A percentile compares a stretch with the other conserved stretches of the same genome.
Conservation (phyloP, 2,888 invertebrate genomes). For the Myathropa florea region DNA sequence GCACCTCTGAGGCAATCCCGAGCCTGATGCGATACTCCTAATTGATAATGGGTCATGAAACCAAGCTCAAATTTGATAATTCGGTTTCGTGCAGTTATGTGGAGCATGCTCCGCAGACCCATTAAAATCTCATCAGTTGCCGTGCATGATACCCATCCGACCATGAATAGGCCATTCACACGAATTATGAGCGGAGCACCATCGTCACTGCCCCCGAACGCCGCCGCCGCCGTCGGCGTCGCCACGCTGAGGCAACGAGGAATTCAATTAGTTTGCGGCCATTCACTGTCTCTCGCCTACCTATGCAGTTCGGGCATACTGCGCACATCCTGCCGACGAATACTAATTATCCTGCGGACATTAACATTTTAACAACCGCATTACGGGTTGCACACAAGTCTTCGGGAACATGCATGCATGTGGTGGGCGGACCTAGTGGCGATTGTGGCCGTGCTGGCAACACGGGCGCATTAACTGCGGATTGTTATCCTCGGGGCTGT, state of each 20-base stretch:
- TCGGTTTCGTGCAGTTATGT: background rate
- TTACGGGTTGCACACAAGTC: slow-evolving; percentile 33
- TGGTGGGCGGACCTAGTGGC: background rate
- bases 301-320: background rate
- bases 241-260: background rate
- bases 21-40: slow-evolving; percentile 12
- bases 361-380: slow-evolving; percentile 65
- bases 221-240: background rate
- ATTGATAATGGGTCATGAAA: slow-evolving; percentile 46
- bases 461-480: slow-evolving; percentile 36
- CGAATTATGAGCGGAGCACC: slow-evolving; percentile 6
- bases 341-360: slow-evolving; percentile 61
- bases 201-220: no score
- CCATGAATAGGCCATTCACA: slow-evolving; percentile 19
- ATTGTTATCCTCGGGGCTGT: slow-evolving; percentile 37
- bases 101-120: background rate
- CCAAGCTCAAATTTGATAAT: slow-evolving; percentile 41
- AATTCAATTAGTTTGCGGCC: slow-evolving; percentile 49
- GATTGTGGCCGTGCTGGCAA: background rate
- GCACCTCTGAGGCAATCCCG: background rate
- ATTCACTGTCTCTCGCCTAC: slow-evolving; percentile 3
- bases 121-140: slow-evolving; percentile 61
- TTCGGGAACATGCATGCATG: slow-evolving; percentile 23
- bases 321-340: slow-evolving; percentile 10
- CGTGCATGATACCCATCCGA: slow-evolving; percentile 25